Conservation (phyloP, 2,113 vertebrate species). For the Pan troglodytes region NHGRI_mPanTro3-v2.1_pri NC_072403.2:31583501-31584000, state of each 20-base stretch:
- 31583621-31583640: slow-evolving; percentile 24
- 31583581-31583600: slow-evolving; percentile 23
- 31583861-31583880: background rate
- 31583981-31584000: background rate
- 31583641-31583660: background rate
- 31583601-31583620: background rate
- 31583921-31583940: background rate
- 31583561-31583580: background rate
- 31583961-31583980: background rate
- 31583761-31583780: slow-evolving; percentile 9
- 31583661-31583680: slow-evolving; percentile 37
- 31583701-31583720: background rate
- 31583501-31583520: background rate
- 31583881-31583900: background rate
- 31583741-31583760: slow-evolving; percentile 36
- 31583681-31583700: background rate
- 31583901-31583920: background rate
- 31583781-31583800: slow-evolving; percentile 38
- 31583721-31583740: background rate
- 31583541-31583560: background rate
- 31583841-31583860: background rate
- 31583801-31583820: slow-evolving; percentile 30
- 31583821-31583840: slow-evolving; percentile 1
- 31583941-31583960: slow-evolving; percentile 11
- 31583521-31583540: background rate